Conservation (phyloP, 2,888 invertebrate genomes). For the Rhopalosiphum nymphaeae region DNA sequence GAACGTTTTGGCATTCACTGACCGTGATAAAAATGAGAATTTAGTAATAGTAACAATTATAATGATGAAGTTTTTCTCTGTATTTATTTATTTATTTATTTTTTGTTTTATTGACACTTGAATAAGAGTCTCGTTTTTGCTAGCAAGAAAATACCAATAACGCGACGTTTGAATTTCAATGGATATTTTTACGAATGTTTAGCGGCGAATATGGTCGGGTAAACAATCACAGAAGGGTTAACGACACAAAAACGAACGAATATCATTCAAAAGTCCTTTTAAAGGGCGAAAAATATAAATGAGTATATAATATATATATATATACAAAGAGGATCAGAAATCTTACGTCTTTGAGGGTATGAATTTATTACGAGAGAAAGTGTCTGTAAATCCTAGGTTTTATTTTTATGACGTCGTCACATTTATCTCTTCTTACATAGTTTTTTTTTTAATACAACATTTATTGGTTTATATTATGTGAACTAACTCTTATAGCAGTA, state of each 20-base stretch:
- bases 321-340: conserved; percentile 8
- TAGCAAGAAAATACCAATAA: conserved; percentile 18
- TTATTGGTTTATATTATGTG: not conserved
- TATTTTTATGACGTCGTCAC: conserved; percentile 13
- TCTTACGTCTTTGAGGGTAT: conserved; percentile 7
- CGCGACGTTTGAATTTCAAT: conserved; percentile 17
- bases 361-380: conserved; percentile 45
- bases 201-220: conserved; percentile 39
- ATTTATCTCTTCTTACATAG: not conserved
- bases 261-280: conserved; percentile 43
- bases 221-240: conserved; percentile 52
- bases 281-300: conserved; percentile 1
- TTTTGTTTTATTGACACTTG: conserved; percentile 24
- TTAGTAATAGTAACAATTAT: conserved; percentile 4
- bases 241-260: conserved; percentile 47
- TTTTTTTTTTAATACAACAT: conserved; percentile 19
- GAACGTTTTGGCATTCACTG: not conserved
- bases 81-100: not conserved
- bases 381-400: conserved; percentile 36
- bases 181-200: conserved; percentile 41
- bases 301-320: not conserved
- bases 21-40: not conserved
- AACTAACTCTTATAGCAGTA: not conserved
- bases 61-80: not conserved
- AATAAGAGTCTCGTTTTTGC: not conserved